Evolutionary conservation across 2,888 invertebrate species (phyloP).

Genomic region (Eupithecia exiguata): DNA sequence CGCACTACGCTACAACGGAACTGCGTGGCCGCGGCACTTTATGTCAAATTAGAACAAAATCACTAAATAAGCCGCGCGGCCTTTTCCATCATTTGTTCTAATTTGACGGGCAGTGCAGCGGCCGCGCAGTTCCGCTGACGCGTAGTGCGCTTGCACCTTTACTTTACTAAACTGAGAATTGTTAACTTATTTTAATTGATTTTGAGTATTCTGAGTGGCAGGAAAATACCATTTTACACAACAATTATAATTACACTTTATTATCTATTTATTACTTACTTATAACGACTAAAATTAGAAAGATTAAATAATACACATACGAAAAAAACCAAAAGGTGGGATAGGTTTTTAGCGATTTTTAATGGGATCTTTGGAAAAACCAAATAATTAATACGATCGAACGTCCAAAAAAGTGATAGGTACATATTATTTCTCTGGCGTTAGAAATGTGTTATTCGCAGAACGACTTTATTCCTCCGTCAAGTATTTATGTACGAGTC

Average conservation of each 20-base stretch:
- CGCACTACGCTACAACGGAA: too few species aligned
- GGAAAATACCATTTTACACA: constrained; percentile 38
- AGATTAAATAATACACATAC: constrained; percentile 46
- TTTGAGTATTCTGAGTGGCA: constrained; percentile 36
- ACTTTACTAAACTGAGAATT: not conserved
- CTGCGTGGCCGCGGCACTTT: too few species aligned
- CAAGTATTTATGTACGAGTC: not conserved
- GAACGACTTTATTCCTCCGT: not conserved
- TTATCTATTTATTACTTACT: constrained; percentile 15
- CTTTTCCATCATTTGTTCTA: too few species aligned
- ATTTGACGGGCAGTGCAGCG: too few species aligned
- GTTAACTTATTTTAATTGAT: constrained; percentile 6
- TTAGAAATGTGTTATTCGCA: not conserved
- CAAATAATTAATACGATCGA: not conserved
- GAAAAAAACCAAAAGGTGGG: constrained; percentile 50
- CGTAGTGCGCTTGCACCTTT: too few species aligned
- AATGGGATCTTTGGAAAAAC: constrained; percentile 23
- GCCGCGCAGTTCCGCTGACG: too few species aligned
- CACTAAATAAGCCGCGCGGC: too few species aligned
- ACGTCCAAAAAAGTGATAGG: not conserved
- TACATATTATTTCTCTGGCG: not conserved
- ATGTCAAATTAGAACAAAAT: too few species aligned
- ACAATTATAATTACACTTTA: constrained; percentile 20
- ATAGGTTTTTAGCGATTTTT: constrained; percentile 37
- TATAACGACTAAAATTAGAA: constrained; percentile 51